phyloP scores from a whole-genome alignment of 2,113 vertebrate genomes.

The Peromyscus leucopus region DNA sequence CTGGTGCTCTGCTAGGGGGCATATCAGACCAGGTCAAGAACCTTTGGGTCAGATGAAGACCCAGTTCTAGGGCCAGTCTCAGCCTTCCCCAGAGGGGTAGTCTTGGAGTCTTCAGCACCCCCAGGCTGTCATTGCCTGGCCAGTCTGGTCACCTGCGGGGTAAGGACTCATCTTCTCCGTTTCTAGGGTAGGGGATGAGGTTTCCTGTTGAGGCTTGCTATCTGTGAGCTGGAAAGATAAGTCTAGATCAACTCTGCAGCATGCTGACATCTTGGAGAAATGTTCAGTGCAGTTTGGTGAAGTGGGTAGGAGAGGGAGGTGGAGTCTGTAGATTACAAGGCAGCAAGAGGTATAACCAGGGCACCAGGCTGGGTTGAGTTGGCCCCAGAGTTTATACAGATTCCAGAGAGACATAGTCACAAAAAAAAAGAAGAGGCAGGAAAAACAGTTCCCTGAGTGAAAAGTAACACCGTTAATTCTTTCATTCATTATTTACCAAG shows the following conservation, averaged over 20 bases:
- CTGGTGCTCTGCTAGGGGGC: neutral
- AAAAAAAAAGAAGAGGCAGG: neutral
- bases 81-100: neutral
- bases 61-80: neutral
- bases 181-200: neutral
- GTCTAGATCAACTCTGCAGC: neutral
- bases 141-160: neutral
- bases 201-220: neutral
- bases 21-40: neutral
- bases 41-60: neutral
- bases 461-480: neutral
- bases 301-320: neutral
- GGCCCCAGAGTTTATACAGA: neutral
- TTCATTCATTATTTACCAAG: neutral
- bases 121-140: neutral
- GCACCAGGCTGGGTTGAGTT: neutral
- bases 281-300: neutral
- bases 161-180: neutral
- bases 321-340: neutral
- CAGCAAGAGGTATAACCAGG: neutral
- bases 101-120: neutral
- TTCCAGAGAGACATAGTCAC: neutral
- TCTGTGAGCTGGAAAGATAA: neutral
- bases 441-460: constrained; percentile 5
- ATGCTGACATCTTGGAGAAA: neutral